phyloP scores from a whole-genome alignment of 2,113 vertebrate genomes.

The Madoqua kirkii region DNA sequence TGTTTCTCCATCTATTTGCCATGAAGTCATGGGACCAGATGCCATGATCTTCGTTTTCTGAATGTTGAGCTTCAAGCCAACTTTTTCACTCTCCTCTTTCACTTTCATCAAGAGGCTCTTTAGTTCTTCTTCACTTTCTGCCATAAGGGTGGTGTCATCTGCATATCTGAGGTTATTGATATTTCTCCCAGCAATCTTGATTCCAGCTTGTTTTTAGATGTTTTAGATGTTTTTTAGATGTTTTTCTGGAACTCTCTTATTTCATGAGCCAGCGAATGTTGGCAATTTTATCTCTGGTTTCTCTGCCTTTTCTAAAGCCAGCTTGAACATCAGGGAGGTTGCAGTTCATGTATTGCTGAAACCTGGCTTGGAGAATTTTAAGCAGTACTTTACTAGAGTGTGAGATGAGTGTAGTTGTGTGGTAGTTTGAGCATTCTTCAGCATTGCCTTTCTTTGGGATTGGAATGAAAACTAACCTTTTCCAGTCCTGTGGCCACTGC shows the following conservation, averaged over 20 bases:
- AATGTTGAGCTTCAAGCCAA: too few relatives aligned
- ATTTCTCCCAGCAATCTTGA: neutral
- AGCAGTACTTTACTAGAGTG: too few relatives aligned
- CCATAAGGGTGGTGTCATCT: neutral
- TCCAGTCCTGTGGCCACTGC: too few relatives aligned
- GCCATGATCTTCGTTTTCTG: too few relatives aligned
- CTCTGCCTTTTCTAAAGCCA: neutral
- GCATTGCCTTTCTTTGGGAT: too few relatives aligned
- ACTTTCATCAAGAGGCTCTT: neutral
- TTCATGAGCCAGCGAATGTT: fast-evolving
- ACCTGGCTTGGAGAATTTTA: too few relatives aligned
- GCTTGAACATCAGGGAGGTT: neutral
- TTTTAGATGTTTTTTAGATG: neutral
- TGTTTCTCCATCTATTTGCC: neutral
- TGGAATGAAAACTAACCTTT: too few relatives aligned
- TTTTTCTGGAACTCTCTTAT: neutral
- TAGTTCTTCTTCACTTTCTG: too few relatives aligned
- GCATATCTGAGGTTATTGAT: neutral
- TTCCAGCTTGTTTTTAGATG: neutral
- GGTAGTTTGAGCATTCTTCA: too few relatives aligned
- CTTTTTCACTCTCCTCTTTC: too few relatives aligned
- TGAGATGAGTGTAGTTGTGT: too few relatives aligned
- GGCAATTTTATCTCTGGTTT: neutral
- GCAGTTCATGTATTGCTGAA: neutral
- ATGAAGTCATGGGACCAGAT: neutral